Base-by-base conservation (phyloP, 2,113 vertebrate genomes). In the Oryzias celebensis region DNA sequence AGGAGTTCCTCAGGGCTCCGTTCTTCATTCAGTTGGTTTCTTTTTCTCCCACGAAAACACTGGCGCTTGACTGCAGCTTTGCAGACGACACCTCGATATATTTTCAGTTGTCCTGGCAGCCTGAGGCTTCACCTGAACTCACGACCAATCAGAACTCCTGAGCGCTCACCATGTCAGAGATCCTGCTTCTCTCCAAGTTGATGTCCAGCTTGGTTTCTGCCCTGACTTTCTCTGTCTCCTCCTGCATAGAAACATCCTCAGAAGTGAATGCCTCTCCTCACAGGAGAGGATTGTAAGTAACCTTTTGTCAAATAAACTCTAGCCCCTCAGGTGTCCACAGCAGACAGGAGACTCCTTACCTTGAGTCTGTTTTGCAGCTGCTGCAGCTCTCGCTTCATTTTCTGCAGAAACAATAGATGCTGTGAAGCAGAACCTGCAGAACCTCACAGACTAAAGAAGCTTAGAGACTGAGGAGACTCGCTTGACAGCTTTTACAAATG, bases 361-460 rank as follows among this genome's bases (percentile, higher is more conserved):
- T 91, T 83, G 28, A 99, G 77, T 48, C 88, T 92, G 92, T 71
- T 94, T 80, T 80, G 93, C 17, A 99, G 90, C 80, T 98, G 96
- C 78, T 96, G 94, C 76, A 98, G 85, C 77, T 98, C 95, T 75
- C 88, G 93, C 91, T 95, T 97, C 95, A 98, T 96, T 92, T 96
- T 99, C 96, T 99, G 89, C 20, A 63, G 18, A 62, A 52, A 42
- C 46, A 67, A 36, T 36, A 56, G 3, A 5, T 7, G 7, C 4
- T 14, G 44, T 20, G 28, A 31, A 4, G 6, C 4, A 23, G 14
- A 50, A 26, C 23, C 49, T 50, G 49, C 18, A 50, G 12, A 23
- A 50, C 7, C 31, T 8, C 31, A 36, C 31, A 1, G 31, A 36
- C 31, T 36, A 36, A 36, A 36, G 36, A 36, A 28, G 4, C 5